Base-by-base conservation (phyloP, 2,797 vertebrate species). In the Fundulus diaphanus region DNA sequence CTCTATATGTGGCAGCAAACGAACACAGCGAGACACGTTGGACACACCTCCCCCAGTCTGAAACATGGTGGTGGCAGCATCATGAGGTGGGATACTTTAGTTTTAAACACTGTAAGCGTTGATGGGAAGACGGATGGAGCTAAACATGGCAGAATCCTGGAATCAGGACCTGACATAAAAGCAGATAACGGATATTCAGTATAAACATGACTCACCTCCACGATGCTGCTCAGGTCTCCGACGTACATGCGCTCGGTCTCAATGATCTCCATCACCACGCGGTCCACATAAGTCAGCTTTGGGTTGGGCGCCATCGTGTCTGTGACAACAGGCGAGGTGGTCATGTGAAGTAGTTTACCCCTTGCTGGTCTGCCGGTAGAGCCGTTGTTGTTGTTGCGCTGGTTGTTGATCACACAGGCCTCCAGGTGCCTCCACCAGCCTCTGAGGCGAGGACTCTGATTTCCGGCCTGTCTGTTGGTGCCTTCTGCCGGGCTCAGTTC, bases 171-270 rank as follows among this genome's bases (percentile, higher is more conserved):
- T 63, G 9, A 22, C 22, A 37, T 40, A 12, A 27, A 42, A 6
- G 8, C 27, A 4, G 8, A 9, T 24, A 51, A 24, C 20, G 9
- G 13, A 67, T 18, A 27, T 40, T 42, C 16, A 44, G 13, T 27
- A 27, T 42, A 29, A 66, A 67, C 24, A 8, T 52, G 51, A 35
- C 96, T 92, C 86, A 99, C 98, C 97, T 99, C 97, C 72, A 99
- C 97, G 0, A 99, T 99, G 94, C 97, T 98, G 80, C 95, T 94
- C 68, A 99, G 94, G 86, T 99, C 97, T 67, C 91, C 96, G 74
- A 98, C 97, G 0, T 99, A 99, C 93, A 95, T 98, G 69, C 97
- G 96, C 92, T 99, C 98, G 0, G 98, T 98, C 88, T 99, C 98
- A 22, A 98, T 96, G 0, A 99, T 98, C 93, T 99, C 98, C 93